Evolutionary conservation across 1,140 invertebrate species (phyloP).

Genomic region (Ridgeia piscesae): DNA sequence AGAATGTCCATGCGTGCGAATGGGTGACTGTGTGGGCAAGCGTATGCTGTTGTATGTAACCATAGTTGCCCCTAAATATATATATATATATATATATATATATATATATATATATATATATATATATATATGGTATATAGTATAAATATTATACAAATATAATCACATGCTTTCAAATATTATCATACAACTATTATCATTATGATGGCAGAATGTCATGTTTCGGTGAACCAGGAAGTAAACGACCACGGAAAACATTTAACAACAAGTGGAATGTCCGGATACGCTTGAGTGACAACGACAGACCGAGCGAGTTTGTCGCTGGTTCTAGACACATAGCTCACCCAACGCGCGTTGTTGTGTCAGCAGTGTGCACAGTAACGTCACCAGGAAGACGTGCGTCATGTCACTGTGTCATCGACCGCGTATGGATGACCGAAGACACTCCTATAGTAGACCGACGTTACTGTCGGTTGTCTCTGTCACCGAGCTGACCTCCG

Average conservation of each 20-base stretch:
- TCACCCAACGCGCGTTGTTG: background rate
- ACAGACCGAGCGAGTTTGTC: background rate
- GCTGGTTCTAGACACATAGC: background rate
- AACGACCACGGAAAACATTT: background rate
- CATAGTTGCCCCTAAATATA: background rate
- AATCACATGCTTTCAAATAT: background rate
- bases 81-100: background rate
- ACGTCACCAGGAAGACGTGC: background rate
- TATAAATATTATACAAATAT: background rate
- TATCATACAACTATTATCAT: background rate
- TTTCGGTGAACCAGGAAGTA: background rate
- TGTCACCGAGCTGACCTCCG: background rate
- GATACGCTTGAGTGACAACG: background rate
- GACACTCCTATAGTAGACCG: background rate
- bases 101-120: constrained; percentile 12
- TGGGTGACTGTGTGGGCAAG: too few relatives aligned
- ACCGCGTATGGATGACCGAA: background rate
- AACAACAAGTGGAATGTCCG: background rate
- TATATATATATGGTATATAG: background rate
- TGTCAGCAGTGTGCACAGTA: background rate
- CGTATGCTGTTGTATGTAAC: too few relatives aligned
- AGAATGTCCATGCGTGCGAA: too few relatives aligned
- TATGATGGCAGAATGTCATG: background rate
- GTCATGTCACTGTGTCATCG: background rate
- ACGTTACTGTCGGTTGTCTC: background rate